Evolutionary conservation across 2,113 vertebrate species (phyloP), one percentile per base, ranked within the genome.

Genomic region (Corythornis vintsioides): DNA sequence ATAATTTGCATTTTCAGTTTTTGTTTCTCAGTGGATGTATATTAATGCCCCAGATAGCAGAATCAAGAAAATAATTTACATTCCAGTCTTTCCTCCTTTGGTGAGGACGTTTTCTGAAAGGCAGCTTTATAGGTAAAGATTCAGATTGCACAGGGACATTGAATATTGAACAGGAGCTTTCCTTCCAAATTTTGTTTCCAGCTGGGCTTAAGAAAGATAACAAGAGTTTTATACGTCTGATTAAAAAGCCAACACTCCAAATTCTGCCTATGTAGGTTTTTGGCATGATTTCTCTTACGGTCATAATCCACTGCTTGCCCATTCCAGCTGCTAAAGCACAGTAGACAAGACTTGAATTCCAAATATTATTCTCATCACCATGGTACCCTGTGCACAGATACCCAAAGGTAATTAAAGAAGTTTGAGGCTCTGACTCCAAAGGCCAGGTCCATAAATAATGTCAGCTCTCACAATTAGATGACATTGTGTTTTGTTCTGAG

Each of bases 361-460:
- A 96, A 93, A 95, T 95, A 91, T 92, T 92, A 72, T 89, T 67
- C 79, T 89, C 89, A 92, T 94, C 89, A 92, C 92, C 72, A 86
- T 89, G 91, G 91, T 74, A 94, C 91, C 75, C 85, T 86, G 56
- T 70, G 65, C 92, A 86, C 56, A 90, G 72, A 95, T 95, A 79
- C 90, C 83, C 86, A 74, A 84, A 94, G 80, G 93, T 92, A 96
- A 92, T 95, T 95, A 91, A 92, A 88, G 85, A 87, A 83, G 73
- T 96, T 92, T 89, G 88, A 94, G 88, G 52, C 90, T 95, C 82
- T 80, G 72, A 89, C 88, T 95, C 92, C 47, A 89, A 95, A 95
- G 93, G 94, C 75, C 92, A 95, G 33, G 83, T 70, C 94, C 94
- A 94, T 95, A 95, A 96, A 95, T 86, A 91, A 94, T 77, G 89